A percentile compares a stretch with the other conserved stretches of the same genome.
Conservation (phyloP, 2,888 invertebrate genomes). For the Chrysodeixis includens region DNA sequence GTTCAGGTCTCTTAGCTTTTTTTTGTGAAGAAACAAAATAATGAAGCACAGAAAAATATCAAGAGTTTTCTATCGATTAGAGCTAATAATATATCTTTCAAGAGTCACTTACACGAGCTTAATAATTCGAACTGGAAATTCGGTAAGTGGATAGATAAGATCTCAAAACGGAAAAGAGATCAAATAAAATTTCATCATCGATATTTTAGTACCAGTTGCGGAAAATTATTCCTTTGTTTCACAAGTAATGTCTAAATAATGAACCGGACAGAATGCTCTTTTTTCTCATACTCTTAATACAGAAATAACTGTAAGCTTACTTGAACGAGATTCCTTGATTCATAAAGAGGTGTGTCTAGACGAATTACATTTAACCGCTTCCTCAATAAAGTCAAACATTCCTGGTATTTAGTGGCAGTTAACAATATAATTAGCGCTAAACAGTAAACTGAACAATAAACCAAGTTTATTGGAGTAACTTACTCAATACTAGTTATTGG, state of each 20-base stretch:
- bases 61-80: not conserved
- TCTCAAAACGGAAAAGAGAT: not conserved
- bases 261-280: too few relatives aligned
- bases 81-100: not conserved
- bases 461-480: slow-evolving; percentile 39
- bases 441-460: slow-evolving; percentile 34
- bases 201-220: not conserved
- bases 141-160: not conserved
- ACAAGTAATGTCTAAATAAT: not conserved
- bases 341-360: not conserved
- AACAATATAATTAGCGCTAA: slow-evolving; percentile 26
- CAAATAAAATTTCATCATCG: not conserved
- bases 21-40: not conserved
- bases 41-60: not conserved
- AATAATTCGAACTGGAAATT: not conserved
- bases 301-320: not conserved
- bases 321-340: not conserved
- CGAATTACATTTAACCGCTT: not conserved
- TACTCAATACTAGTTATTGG: slow-evolving; percentile 20
- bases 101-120: not conserved
- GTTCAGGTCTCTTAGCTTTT: not conserved
- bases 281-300: not conserved
- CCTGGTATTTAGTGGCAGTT: slow-evolving; percentile 6
- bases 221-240: not conserved
- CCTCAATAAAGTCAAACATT: slow-evolving; percentile 7